Base-by-base conservation (phyloP, 2,113 vertebrate species). In the Papio anubis region DNA sequence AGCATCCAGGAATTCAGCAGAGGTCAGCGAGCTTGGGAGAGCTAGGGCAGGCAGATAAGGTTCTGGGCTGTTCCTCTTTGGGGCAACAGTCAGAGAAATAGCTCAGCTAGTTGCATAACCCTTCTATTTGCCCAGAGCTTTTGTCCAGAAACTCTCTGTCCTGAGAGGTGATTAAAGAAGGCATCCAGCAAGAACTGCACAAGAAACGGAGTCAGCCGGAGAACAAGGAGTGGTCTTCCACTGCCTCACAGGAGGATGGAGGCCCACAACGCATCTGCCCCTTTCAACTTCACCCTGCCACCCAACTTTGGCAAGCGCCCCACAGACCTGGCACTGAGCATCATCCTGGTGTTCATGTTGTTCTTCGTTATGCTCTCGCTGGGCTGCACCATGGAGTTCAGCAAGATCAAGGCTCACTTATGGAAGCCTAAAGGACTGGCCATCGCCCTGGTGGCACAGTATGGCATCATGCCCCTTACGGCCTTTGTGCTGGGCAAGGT, bases 391-490 rank as follows among this genome's bases (percentile, higher is more conserved):
- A 99, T 99, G 99, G 99, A 99, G 92, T 93, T 99, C 89, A 98
- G 98, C 85, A 99, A 99, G 98, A 99, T 99, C 86, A 99, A 98
- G 95, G 17, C 57, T 25, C 98, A 99, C 97, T 88, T 99, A 66
- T 38, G 98, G 52, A 99, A 98, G 75, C 99, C 99, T 1, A 99
- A 99, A 98, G 99, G 99, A 0, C 86, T 99, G 27, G 97, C 78
- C 88, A 98, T 99, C 40, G 99, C 99, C 0, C 25, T 99, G 84
- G 21, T 98, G 84, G 98, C 99, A 8, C 99, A 99, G 97, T 99
- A 99, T 0, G 98, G 99, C 57, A 97, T 99, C 97, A 99, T 99
- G 99, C 99, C 99, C 32, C 94, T 99, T 57, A 98, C 98, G 1
- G 99, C 99, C 17, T 99, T 99, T 72, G 8, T 82, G 8, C 14